Conservation (phyloP, 2,888 invertebrate species). For the Tubulanus polymorphus region DNA sequence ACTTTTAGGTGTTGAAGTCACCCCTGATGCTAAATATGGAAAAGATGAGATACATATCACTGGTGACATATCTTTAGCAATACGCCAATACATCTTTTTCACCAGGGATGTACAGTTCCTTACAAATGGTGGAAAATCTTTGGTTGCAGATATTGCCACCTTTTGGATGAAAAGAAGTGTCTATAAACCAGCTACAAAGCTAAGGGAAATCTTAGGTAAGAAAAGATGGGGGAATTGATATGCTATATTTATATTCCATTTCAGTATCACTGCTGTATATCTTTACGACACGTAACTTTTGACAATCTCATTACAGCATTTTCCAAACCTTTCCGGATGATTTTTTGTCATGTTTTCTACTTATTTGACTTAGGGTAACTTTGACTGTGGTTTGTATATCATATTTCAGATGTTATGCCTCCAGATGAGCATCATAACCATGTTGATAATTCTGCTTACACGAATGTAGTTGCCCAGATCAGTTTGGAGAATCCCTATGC, state of each 20-base stretch:
- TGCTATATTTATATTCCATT: too few species aligned
- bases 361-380: too few species aligned
- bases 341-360: too few species aligned
- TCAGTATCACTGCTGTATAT: too few species aligned
- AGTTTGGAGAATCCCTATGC: constrained; percentile 18
- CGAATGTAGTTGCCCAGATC: constrained; percentile 37
- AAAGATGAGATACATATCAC: constrained; percentile 24
- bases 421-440: constrained; percentile 44
- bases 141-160: constrained; percentile 22
- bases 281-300: too few species aligned
- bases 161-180: constrained; percentile 26
- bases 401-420: constrained; percentile 45
- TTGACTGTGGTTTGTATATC: too few species aligned
- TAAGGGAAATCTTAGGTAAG: constrained; percentile 27
- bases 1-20: constrained; percentile 19
- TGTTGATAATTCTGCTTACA: constrained; percentile 47
- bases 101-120: constrained; percentile 19
- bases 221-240: too few species aligned
- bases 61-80: constrained; percentile 28
- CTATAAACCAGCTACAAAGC: constrained; percentile 15
- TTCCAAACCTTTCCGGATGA: too few species aligned
- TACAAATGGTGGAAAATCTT: constrained; percentile 4
- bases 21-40: constrained; percentile 9
- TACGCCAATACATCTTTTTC: constrained; percentile 25
- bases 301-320: too few species aligned